A percentile compares a stretch with the other conserved stretches of the same genome.
Evolutionary conservation across 2,113 vertebrate genomes (phyloP).

Genomic region (Corythaixoides concolor): DNA sequence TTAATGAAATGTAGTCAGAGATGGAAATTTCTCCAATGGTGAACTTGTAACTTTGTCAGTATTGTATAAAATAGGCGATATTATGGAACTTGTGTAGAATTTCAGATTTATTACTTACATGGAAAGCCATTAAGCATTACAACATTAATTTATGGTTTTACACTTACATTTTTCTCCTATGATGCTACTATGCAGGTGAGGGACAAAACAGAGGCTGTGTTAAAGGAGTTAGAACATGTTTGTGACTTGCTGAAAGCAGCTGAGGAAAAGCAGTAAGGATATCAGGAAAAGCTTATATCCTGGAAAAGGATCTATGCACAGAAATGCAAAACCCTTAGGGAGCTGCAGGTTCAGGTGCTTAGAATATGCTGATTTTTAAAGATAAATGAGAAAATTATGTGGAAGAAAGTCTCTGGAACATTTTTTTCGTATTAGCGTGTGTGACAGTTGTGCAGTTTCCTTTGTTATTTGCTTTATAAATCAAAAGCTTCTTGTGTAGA

Average conservation of each 20-base stretch:
- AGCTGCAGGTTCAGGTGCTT: constrained; percentile 82
- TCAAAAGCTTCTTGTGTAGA: not conserved
- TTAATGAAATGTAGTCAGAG: not conserved
- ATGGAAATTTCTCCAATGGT: not conserved
- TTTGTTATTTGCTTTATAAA: not conserved
- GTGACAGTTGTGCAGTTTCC: not conserved
- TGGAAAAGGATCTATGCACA: constrained; percentile 69
- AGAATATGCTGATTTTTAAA: not conserved
- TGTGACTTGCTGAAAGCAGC: constrained; percentile 73
- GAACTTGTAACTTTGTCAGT: not conserved
- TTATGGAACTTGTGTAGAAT: not conserved
- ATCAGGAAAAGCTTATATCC: constrained; percentile 73
- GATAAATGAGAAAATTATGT: not conserved
- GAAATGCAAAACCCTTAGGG: constrained; percentile 73
- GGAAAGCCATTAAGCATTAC: not conserved
- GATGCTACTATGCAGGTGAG: constrained; percentile 75
- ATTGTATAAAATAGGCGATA: not conserved
- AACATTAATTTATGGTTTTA: constrained; percentile 50
- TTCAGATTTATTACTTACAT: not conserved
- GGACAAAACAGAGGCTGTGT: constrained; percentile 67
- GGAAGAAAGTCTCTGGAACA: not conserved
- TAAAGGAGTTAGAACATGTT: constrained; percentile 74
- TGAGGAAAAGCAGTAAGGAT: constrained; percentile 70
- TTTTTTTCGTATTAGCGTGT: constrained; percentile 52
- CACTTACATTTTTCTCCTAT: constrained; percentile 37